These are phyloP conservation scores for Chrysolina oricalcia DNA, from an alignment of 2,888 invertebrate species.

Conservation along the genomic window DNA sequence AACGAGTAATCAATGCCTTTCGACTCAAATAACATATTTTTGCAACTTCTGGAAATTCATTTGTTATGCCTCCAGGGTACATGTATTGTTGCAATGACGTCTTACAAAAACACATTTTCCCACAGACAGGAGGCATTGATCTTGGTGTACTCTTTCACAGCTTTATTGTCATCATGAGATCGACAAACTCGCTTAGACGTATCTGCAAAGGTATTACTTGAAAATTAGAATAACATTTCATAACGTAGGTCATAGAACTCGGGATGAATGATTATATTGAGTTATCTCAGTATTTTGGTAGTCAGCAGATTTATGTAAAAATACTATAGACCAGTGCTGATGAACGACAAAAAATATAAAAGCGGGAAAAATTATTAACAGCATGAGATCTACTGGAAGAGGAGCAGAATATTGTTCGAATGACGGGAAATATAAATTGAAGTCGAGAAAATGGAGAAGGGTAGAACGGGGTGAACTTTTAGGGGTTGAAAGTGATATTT, in stretches of 20 bases:
- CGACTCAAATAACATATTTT: slow-evolving; percentile 23
- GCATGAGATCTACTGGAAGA: too few species aligned
- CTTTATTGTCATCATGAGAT: slow-evolving; percentile 50
- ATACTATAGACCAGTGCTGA: too few species aligned
- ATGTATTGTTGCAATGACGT: slow-evolving; percentile 11
- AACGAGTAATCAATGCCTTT: slow-evolving; percentile 17
- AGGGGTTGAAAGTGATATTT: too few species aligned
- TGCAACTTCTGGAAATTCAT: slow-evolving; percentile 18
- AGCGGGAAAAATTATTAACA: too few species aligned
- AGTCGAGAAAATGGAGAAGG: too few species aligned
- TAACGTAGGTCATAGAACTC: slow-evolving; percentile 37
- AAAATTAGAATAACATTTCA: slow-evolving; percentile 38
- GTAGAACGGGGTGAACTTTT: too few species aligned
- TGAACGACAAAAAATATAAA: too few species aligned
- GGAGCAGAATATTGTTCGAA: too few species aligned
- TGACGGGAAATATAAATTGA: too few species aligned
- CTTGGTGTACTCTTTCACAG: slow-evolving; percentile 54
- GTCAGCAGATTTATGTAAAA: slow-evolving; percentile 15
- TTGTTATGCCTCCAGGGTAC: slow-evolving; percentile 8
- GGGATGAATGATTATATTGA: slow-evolving; percentile 29
- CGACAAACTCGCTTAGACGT: slow-evolving; percentile 50
- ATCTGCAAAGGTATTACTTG: slow-evolving; percentile 43
- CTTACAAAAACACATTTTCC: slow-evolving; percentile 42
- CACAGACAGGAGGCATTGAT: slow-evolving; percentile 50
- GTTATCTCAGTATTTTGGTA: slow-evolving; percentile 25